Evolutionary conservation across 53 echinoderm and acorn worm species (phyloP).

Genomic region (Crossaster papposus): DNA sequence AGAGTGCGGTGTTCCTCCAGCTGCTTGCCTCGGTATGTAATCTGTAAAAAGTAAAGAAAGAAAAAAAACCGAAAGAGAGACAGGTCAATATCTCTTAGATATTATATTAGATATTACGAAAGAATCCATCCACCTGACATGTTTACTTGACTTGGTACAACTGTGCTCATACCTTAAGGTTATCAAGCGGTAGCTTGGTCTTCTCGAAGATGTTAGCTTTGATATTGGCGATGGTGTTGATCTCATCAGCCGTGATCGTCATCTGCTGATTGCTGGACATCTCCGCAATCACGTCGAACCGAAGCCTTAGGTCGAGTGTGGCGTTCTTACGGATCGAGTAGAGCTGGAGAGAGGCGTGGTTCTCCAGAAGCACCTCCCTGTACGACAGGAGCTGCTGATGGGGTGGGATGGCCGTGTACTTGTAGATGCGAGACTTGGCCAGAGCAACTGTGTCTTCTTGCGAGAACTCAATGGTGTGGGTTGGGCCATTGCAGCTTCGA

Average conservation of each 20-base stretch:
- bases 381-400: slow-evolving; percentile 67
- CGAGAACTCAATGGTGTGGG: slow-evolving; percentile 58
- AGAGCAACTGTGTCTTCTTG: slow-evolving; percentile 60
- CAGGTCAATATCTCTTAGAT: not conserved
- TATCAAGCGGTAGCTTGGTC: slow-evolving; percentile 51
- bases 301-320: slow-evolving; percentile 49
- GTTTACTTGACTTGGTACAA: not conserved
- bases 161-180: slow-evolving; percentile 38
- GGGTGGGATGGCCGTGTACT: slow-evolving; percentile 64
- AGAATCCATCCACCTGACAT: not conserved
- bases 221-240: slow-evolving; percentile 54
- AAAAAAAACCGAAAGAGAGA: not conserved
- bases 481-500: slow-evolving; percentile 32
- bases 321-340: slow-evolving; percentile 64
- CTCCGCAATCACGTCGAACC: slow-evolving; percentile 39
- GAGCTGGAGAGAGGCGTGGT: slow-evolving; percentile 57
- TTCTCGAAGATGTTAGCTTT: slow-evolving; percentile 59
- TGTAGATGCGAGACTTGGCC: slow-evolving; percentile 65
- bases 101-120: not conserved
- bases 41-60: too few species aligned
- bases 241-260: slow-evolving; percentile 52
- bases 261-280: slow-evolving; percentile 24
- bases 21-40: slow-evolving; percentile 45
- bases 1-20: slow-evolving; percentile 64
- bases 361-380: slow-evolving; percentile 57